phyloP scores from a whole-genome alignment of 1,140 invertebrate species.

The Whitmania pigra region DNA sequence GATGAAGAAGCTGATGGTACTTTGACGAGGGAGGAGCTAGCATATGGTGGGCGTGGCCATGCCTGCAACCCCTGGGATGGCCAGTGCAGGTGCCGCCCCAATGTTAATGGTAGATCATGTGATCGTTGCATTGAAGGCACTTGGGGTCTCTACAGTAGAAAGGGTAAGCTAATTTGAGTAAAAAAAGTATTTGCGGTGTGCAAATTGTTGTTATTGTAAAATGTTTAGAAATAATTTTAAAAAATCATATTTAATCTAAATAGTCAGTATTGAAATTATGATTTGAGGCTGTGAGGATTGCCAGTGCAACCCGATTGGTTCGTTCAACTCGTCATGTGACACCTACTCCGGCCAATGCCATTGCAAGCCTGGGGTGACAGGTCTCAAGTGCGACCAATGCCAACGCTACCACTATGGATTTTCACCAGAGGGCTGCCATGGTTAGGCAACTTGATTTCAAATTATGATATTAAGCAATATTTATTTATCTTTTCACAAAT shows the following conservation, averaged over 20 bases:
- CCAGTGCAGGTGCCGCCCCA: slow-evolving; percentile 70
- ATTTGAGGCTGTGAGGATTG: slow-evolving; percentile 39
- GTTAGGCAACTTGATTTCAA: slow-evolving; percentile 46
- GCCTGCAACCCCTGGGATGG: slow-evolving; percentile 45
- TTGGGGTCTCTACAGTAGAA: slow-evolving; percentile 37
- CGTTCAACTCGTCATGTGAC: slow-evolving; percentile 37
- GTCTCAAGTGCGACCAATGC: slow-evolving; percentile 65
- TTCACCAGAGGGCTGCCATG: slow-evolving; percentile 62
- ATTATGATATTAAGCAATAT: background rate
- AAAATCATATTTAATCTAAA: too few relatives aligned
- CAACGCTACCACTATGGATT: slow-evolving; percentile 70
- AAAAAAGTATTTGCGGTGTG: too few relatives aligned
- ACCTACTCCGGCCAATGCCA: slow-evolving; percentile 60
- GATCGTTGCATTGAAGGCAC: slow-evolving; percentile 62
- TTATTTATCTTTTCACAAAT: background rate
- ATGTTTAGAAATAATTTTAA: background rate
- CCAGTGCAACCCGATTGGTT: slow-evolving; percentile 37
- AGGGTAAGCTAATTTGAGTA: slow-evolving; percentile 26
- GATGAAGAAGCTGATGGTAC: background rate
- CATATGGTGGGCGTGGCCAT: slow-evolving; percentile 55
- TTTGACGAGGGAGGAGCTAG: slow-evolving; percentile 50
- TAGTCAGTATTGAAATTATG: background rate
- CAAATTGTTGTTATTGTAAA: background rate
- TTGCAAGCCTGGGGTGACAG: slow-evolving; percentile 72
- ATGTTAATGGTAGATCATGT: slow-evolving; percentile 75